Percentiles rank a stretch among this genome's conserved stretches.
Conservation (phyloP, 2,888 invertebrate genomes). For the Keiferia lycopersicella region DNA sequence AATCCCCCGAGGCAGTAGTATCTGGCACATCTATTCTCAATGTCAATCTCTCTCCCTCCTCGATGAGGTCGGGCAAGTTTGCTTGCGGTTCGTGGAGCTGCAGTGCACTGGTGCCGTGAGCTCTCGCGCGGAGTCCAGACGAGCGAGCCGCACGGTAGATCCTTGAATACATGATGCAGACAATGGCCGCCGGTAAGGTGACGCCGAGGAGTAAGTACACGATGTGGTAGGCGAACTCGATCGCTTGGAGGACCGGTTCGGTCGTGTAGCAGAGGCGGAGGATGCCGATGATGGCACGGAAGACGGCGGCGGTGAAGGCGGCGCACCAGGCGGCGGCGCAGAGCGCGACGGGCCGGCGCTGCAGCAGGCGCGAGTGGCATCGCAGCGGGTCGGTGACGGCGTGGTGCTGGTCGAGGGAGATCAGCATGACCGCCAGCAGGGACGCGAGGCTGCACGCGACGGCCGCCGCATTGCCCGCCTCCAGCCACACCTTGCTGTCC, state of each 20-base stretch:
- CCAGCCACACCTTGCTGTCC: conserved; percentile 81
- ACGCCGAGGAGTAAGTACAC: conserved; percentile 67
- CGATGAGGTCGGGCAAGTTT: conserved; percentile 65
- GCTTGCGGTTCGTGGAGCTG: conserved; percentile 74
- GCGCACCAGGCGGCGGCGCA: conserved; percentile 80
- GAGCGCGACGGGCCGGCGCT: conserved; percentile 69
- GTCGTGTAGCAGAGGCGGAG: conserved; percentile 58
- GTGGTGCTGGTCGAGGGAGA: conserved; percentile 79
- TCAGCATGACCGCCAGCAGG: conserved; percentile 66
- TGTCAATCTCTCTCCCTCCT: conserved; percentile 72
- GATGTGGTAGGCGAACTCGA: conserved; percentile 64
- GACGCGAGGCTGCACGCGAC: conserved; percentile 66
- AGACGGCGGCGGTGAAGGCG: conserved; percentile 61
- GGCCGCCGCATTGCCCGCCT: conserved; percentile 77
- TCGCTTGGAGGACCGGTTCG: conserved; percentile 55
- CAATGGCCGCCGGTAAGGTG: conserved; percentile 78
- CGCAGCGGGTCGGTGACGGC: conserved; percentile 78
- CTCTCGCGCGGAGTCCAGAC: conserved; percentile 80
- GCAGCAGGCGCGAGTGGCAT: conserved; percentile 74
- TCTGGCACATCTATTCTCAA: conserved; percentile 69
- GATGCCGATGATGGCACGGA: conserved; percentile 61
- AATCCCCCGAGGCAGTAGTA: conserved; percentile 46
- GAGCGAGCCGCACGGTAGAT: conserved; percentile 89
- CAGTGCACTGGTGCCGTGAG: conserved; percentile 75
- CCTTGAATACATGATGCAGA: conserved; percentile 87